Evolutionary conservation across 2,113 vertebrate species (phyloP), one percentile per base, ranked within the genome.

Genomic region (Anser cygnoides): DNA sequence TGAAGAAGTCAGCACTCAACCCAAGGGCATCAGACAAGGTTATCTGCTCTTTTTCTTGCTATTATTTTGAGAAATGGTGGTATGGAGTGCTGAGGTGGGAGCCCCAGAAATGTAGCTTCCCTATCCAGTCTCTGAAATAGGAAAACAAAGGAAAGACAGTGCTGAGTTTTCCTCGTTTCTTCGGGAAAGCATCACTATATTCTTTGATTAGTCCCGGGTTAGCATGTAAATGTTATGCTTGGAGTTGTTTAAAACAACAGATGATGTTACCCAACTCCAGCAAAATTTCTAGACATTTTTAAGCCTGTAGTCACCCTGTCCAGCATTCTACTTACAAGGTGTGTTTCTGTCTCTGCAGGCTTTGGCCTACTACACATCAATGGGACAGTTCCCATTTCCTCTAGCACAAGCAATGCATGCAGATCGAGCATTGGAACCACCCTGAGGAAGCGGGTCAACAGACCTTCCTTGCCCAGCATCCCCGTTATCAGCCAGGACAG

Each of bases 401-500:
- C 54, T 1, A 54, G 79, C 28, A 14, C 13, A 13, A 90, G 62
- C 49, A 96, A 71, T 5, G 83, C 58, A 9, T 1, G 6, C 41
- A 93, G 61, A 66, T n/a, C n/a, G 5, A 39, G 13, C 0, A 0
- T 46, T 1, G 72, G 92, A 8, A 13, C 20, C 31, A 15, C 58
- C 35, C 67, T 89, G 49, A 97, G 78, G 75, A 97, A 93, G 72
- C 76, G 66, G 26, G 85, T 94, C 84, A 96, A 78, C 21, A 46
- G 57, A 20, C 43, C 79, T 4, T 96, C 68, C 16, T 78, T 97
- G 62, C 96, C 97, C 46, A 97, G 72, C 61, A 85, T 95, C 22
- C 93, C 92, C 0, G 23, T 78, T 58, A 81, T 66, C 83, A 95
- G 28, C 41, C 79, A 86, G 35, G 90, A 91, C 31, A 79, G 82